A percentile compares a stretch with the other conserved stretches of the same genome.
phyloP scores from a whole-genome alignment of 1,140 invertebrate species.

The Streblospio benedicti region DNA sequence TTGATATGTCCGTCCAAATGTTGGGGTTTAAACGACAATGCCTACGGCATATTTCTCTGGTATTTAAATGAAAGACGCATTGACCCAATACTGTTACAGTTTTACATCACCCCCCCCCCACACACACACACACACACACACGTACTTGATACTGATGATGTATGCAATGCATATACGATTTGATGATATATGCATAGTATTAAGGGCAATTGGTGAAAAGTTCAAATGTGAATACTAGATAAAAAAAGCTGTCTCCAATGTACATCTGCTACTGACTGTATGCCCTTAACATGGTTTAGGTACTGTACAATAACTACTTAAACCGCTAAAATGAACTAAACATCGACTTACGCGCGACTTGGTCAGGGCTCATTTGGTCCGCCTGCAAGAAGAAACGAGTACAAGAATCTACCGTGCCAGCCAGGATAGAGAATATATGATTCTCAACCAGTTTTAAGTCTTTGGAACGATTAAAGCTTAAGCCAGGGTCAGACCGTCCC shows the following conservation, averaged over 20 bases:
- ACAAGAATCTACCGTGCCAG: no score
- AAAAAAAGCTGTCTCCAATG: background rate
- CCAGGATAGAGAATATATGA: no score
- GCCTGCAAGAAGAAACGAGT: slow-evolving; percentile 13
- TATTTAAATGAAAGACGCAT: background rate
- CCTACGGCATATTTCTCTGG: background rate
- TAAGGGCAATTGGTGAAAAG: background rate
- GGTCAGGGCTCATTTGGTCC: slow-evolving; percentile 15
- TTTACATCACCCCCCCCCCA: no score
- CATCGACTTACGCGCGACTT: slow-evolving; percentile 13
- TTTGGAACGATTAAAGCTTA: no score
- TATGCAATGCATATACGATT: no score
- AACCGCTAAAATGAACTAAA: background rate
- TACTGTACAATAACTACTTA: background rate
- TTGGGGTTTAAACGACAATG: background rate
- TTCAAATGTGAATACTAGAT: background rate
- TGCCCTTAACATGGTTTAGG: no score
- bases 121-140: no score
- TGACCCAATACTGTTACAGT: background rate
- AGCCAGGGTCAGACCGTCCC: no score
- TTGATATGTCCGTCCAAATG: background rate
- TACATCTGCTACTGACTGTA: background rate
- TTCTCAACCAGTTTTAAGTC: no score
- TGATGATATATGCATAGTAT: no score
- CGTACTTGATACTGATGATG: no score